Conservation (phyloP, 2,888 invertebrate species). For the Lycophotia porphyrea region DNA sequence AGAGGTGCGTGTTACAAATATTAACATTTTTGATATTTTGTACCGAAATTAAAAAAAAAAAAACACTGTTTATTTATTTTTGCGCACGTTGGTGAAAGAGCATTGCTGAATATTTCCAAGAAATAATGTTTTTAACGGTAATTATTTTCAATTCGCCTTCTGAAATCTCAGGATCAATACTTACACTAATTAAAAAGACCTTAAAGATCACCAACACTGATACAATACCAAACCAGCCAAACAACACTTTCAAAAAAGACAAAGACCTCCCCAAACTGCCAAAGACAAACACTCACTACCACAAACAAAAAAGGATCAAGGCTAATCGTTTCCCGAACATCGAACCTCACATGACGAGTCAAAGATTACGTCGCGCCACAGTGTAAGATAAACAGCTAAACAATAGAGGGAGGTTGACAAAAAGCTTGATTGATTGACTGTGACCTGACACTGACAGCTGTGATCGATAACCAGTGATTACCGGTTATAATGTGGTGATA, state of each 20-base stretch:
- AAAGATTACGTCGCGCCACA: slow-evolving; percentile 59
- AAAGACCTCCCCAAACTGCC: not conserved
- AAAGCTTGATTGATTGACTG: slow-evolving; percentile 76
- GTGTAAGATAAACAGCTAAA: slow-evolving; percentile 67
- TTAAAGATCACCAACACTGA: not conserved
- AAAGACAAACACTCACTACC: slow-evolving; percentile 26
- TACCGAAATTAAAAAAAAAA: not conserved
- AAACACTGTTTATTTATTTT: not conserved
- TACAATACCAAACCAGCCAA: not conserved
- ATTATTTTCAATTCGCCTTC: not conserved
- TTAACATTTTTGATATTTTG: not conserved
- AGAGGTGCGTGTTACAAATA: too few species aligned
- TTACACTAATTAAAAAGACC: too few species aligned
- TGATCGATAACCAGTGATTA: slow-evolving; percentile 72
- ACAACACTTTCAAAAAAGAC: not conserved
- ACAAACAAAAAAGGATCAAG: slow-evolving; percentile 44
- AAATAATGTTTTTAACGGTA: not conserved
- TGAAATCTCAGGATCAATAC: not conserved
- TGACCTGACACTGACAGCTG: slow-evolving; percentile 62
- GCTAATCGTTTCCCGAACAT: slow-evolving; percentile 50
- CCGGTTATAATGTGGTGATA: slow-evolving; percentile 67
- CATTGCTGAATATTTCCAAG: not conserved
- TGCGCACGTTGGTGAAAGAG: not conserved
- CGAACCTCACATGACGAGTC: slow-evolving; percentile 59
- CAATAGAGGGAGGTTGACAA: slow-evolving; percentile 70